A percentile compares a stretch with the other conserved stretches of the same genome.
Conservation (phyloP, 2,113 vertebrate genomes). For the Eolophus roseicapilla region DNA sequence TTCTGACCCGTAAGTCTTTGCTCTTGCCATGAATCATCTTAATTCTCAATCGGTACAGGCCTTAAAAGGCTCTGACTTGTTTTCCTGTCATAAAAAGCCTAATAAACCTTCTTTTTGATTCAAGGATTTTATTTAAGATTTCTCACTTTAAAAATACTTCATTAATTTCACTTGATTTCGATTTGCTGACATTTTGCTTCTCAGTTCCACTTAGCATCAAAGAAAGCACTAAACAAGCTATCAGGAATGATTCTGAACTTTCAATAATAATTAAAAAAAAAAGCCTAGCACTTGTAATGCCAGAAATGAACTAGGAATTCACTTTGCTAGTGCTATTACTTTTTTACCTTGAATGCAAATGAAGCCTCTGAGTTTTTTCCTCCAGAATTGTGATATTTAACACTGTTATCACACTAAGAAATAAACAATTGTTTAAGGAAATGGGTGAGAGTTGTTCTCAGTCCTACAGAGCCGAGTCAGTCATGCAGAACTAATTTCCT, state of each 20-base stretch:
- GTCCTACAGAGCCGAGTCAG: constrained; percentile 70
- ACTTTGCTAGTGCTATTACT: neutral
- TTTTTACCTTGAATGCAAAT: constrained; percentile 24
- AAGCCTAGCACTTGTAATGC: neutral
- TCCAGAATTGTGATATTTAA: constrained; percentile 58
- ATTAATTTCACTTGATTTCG: neutral
- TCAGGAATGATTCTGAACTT: neutral
- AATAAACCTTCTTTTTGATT: constrained; percentile 15
- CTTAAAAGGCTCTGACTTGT: neutral
- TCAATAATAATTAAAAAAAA: neutral
- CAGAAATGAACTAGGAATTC: neutral
- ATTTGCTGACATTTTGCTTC: constrained; percentile 12
- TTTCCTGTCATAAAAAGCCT: neutral
- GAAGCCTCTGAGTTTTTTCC: neutral
- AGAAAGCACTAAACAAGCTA: neutral
- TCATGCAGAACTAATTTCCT: constrained; percentile 85
- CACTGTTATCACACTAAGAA: constrained; percentile 73
- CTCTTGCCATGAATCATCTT: neutral
- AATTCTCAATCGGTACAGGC: neutral
- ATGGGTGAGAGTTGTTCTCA: constrained; percentile 57
- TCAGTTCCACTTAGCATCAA: neutral
- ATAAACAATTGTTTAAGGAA: constrained; percentile 78
- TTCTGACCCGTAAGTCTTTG: neutral
- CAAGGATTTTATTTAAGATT: constrained; percentile 14
- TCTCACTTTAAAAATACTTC: constrained; percentile 7